phyloP scores from a whole-genome alignment of 2,888 invertebrate genomes.

The Mylabris sibirica region DNA sequence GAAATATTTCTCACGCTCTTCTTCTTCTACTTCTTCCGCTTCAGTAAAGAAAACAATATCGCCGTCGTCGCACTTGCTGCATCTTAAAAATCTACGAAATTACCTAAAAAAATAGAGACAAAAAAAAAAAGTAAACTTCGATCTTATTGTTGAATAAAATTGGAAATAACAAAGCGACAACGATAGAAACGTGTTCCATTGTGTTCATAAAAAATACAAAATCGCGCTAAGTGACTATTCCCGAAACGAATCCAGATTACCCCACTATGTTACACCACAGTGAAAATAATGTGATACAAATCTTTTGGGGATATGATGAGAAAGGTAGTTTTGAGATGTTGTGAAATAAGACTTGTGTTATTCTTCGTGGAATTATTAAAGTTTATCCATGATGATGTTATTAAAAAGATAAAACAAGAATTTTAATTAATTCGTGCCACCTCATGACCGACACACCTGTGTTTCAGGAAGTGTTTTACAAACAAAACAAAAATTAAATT shows the following conservation, averaged over 20 bases:
- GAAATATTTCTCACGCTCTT: constrained; percentile 32
- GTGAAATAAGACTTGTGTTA: background rate
- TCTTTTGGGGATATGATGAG: constrained; percentile 4
- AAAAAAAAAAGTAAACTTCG: background rate
- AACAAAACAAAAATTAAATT: background rate
- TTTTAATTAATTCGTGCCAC: background rate
- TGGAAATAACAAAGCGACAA: background rate
- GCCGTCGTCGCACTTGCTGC: background rate
- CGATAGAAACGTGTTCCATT: background rate
- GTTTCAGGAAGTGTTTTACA: background rate
- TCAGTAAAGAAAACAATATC: constrained; percentile 21
- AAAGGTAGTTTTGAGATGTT: background rate
- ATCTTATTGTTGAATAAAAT: background rate
- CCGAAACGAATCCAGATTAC: constrained; percentile 8
- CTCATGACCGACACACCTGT: background rate
- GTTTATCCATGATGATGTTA: no score
- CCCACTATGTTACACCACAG: background rate
- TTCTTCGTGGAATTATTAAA: background rate
- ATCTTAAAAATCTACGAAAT: background rate
- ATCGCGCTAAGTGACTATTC: constrained; percentile 5
- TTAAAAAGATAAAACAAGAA: background rate
- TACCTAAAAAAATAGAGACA: background rate
- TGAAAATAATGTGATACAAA: constrained; percentile 1
- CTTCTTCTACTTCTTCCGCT: constrained; percentile 15
- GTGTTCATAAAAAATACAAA: background rate